Evolutionary conservation across 2,797 vertebrate species (phyloP), one percentile per base, ranked within the genome.

Genomic region (Sebastes glaucus): DNA sequence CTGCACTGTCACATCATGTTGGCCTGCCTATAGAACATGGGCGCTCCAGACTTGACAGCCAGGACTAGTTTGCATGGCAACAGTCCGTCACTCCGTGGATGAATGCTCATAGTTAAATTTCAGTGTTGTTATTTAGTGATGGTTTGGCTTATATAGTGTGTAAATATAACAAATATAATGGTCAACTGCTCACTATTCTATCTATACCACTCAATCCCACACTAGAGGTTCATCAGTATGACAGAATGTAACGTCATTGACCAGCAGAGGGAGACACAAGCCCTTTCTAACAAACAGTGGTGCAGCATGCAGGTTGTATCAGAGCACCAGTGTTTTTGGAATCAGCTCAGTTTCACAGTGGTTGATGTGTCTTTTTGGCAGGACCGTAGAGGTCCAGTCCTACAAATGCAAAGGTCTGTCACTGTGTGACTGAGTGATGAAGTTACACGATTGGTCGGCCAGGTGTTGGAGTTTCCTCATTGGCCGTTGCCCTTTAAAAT

Each of bases 1-100:
- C 82, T 64, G 59, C 83, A 63, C 88, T 93, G 94, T 95, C 95
- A 93, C 92, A 92, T 93, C 92, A 78, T 57, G 84, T 95, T 81
- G 87, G 27, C 78, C 71, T 66, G 84, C 69, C 71, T 64, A 35
- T 52, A 46, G 35, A 90, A 61, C 81, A 71, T 57, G 79, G 83
- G 72, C 7, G 5, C 77, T 85, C 72, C 59, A 38, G 81, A 90
- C 79, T 2, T 91, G 91, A 94, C 95, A 95, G 89, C 78, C 74
- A 42, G 25, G 78, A 61, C 72, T 84, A 91, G 87, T 92, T 90
- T 95, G 88, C 92, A 86, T 88, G 81, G 90, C 83, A 92, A 94
- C 91, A 93, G 81, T 62, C 59, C 60, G 57, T 11, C 4, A 65
- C 71, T 86, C 67, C 69, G 73, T 59, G 49, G 52, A 14, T 13